Evolutionary conservation across 2,113 vertebrate genomes (phyloP).

Genomic region (Heloderma charlesbogerti): DNA sequence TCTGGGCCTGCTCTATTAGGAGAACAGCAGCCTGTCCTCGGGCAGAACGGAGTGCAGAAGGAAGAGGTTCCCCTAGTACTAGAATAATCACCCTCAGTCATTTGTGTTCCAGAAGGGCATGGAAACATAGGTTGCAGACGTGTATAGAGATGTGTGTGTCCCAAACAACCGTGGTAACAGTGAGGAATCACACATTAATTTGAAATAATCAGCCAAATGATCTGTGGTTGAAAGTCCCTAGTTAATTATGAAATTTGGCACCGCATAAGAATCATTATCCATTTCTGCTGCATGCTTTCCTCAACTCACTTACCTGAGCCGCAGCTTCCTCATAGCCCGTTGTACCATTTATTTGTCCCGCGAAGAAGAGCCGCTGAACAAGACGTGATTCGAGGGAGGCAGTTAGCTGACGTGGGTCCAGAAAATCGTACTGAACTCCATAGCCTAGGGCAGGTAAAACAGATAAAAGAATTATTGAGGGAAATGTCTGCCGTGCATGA

Average conservation of each 20-base stretch:
- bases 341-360: conserved; percentile 96
- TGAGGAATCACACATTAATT: not conserved
- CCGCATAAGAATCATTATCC: not conserved
- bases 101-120: not conserved
- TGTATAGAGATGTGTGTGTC: not conserved
- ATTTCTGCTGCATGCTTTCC: not conserved
- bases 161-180: not conserved
- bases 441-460: conserved; percentile 81
- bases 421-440: conserved; percentile 95
- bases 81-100: not conserved
- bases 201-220: not conserved
- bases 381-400: conserved; percentile 86
- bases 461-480: not conserved
- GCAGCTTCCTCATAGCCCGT: conserved; percentile 98
- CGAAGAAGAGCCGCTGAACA: conserved; percentile 92
- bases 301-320: conserved; percentile 83
- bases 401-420: conserved; percentile 92
- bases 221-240: not conserved
- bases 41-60: not conserved
- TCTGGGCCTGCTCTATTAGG: not conserved
- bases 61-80: not conserved
- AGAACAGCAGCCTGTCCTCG: not conserved
- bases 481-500: not conserved
- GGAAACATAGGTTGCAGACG: not conserved
- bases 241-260: not conserved